Percentiles rank a stretch among this genome's conserved stretches.
These are phyloP conservation scores for Diplodus puntazzo DNA, from an alignment of 2,797 vertebrate species.

Conservation along the genomic window DNA sequence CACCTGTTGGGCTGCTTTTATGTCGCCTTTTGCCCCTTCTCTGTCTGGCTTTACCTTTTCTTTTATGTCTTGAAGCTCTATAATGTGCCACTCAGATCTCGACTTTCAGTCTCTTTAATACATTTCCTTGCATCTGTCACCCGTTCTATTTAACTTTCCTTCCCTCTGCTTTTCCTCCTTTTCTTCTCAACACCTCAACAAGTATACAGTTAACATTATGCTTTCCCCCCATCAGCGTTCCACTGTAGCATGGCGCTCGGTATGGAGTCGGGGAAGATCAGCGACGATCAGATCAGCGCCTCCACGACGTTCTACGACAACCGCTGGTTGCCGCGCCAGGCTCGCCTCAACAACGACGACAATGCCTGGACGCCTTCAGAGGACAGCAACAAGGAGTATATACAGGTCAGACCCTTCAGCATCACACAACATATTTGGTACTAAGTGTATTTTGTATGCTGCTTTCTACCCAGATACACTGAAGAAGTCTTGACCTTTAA, in stretches of 20 bases:
- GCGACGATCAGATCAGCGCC: slow-evolving; percentile 94
- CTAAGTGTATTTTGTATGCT: neutral
- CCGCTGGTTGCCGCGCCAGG: slow-evolving; percentile 94
- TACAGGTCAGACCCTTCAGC: slow-evolving; percentile 87
- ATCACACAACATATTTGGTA: neutral
- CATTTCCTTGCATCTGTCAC: slow-evolving; percentile 11
- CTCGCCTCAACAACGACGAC: slow-evolving; percentile 94
- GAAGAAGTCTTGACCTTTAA: neutral
- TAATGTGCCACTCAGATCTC: slow-evolving; percentile 27
- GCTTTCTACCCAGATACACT: neutral
- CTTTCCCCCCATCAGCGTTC: slow-evolving; percentile 83
- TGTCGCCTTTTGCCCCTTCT: slow-evolving; percentile 30
- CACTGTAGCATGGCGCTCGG: slow-evolving; percentile 94
- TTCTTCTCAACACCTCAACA: neutral
- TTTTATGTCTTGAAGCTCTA: slow-evolving; percentile 19
- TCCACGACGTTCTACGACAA: slow-evolving; percentile 93
- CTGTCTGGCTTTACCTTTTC: slow-evolving; percentile 39
- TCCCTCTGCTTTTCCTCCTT: neutral
- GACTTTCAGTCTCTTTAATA: slow-evolving; percentile 13
- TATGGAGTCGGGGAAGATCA: slow-evolving; percentile 95
- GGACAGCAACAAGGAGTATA: slow-evolving; percentile 95
- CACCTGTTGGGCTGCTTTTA: slow-evolving; percentile 54
- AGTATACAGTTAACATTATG: slow-evolving; percentile 58
- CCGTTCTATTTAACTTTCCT: neutral
- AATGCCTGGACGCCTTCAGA: slow-evolving; percentile 96